phyloP scores from a whole-genome alignment of 2,888 invertebrate genomes.

The Escarpia spicata region DNA sequence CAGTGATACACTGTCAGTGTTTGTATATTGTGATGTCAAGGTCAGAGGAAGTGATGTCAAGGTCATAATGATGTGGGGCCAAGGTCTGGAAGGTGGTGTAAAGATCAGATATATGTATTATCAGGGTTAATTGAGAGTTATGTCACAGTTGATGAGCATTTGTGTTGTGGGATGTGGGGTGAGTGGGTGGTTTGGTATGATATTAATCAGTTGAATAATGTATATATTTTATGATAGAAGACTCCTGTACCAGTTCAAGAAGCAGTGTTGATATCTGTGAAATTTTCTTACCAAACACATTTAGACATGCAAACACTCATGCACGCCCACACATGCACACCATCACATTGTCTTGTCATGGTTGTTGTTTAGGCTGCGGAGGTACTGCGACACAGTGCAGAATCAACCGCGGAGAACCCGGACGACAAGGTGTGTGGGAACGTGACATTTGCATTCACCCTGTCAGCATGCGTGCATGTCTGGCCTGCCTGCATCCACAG shows the following conservation, averaged over 20 bases:
- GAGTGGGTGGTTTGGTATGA: too few species aligned
- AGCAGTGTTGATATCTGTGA: too few species aligned
- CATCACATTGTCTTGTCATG: not conserved
- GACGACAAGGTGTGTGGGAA: not conserved
- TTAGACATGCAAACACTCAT: not conserved
- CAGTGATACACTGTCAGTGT: not conserved
- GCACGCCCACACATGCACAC: not conserved
- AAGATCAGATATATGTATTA: not conserved
- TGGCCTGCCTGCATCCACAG: not conserved
- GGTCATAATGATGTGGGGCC: not conserved
- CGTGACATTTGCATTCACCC: not conserved
- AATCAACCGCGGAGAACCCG: not conserved
- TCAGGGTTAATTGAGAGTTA: too few species aligned
- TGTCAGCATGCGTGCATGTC: not conserved
- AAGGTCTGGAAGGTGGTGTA: too few species aligned
- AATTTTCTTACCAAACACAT: not conserved
- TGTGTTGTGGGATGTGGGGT: too few species aligned
- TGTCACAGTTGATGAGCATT: too few species aligned
- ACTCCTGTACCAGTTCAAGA: too few species aligned
- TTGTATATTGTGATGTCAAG: not conserved
- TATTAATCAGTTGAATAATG: too few species aligned
- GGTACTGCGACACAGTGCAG: not conserved
- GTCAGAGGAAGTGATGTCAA: not conserved
- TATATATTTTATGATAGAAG: too few species aligned
- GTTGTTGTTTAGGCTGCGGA: not conserved